Conservation (phyloP, 2,113 vertebrate species). For the Cyprinodon brontotheroides region DNA sequence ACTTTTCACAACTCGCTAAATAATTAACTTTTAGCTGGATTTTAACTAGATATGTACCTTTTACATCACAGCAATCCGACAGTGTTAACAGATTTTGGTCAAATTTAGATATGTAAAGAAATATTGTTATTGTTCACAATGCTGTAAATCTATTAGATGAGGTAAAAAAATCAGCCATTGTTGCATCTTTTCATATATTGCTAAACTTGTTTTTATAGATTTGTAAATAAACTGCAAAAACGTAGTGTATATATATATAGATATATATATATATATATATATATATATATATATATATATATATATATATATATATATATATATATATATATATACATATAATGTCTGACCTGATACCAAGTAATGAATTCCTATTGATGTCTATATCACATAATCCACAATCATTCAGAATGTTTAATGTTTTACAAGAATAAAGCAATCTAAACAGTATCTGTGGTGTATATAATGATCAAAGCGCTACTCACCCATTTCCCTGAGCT, state of each 20-base stretch:
- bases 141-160: background rate
- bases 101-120: background rate
- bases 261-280: background rate
- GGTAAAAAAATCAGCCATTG: background rate
- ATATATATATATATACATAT: background rate
- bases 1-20: background rate
- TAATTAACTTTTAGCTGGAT: background rate
- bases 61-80: background rate
- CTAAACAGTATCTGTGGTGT: background rate
- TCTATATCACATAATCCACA: background rate
- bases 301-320: background rate
- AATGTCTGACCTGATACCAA: no score
- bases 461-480: conserved; percentile 1
- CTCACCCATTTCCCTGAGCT: conserved; percentile 73
- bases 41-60: background rate
- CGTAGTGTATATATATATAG: no score
- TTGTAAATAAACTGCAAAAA: no score
- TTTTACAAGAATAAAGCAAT: background rate
- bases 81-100: background rate
- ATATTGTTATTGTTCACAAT: no score
- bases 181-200: background rate
- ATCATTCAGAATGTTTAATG: no score
- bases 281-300: background rate
- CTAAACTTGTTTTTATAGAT: no score
- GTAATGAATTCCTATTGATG: background rate